Evolutionary conservation across 64 coral and sea anemone species (phyloP), one percentile per base, ranked within the genome.

Genomic region (Astreopora myriophthalma): DNA sequence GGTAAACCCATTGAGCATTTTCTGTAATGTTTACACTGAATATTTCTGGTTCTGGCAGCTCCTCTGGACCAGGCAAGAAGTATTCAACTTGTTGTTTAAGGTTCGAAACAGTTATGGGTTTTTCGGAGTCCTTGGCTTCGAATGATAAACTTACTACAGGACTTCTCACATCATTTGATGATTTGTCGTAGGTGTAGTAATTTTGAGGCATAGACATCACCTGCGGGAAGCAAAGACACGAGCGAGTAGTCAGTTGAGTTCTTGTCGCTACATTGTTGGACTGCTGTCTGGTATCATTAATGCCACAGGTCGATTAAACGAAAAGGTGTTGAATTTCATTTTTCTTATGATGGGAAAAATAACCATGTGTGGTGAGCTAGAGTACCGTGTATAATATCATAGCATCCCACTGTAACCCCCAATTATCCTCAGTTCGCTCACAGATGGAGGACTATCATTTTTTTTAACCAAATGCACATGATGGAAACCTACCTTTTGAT

Each of bases 71-170:
- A 22, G 51, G 58, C 60, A 94, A 75, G 51, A 86, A 90, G 63
- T 85, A 90, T 49, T 94, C 87, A 10, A 94, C 74, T 36, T 80
- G 79, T 25, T 79, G 89, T 13, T 85, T 22, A 23, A 94, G 79
- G 10, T 82, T 88, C 2, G 87, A 66, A 27, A 94, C 79, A 36
- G 71, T 74, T 37, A 94, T 77, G 0, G 61, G 28, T 60, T 90
- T 67, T 64, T 82, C 79, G 26, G 84, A 84, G 3, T 52, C 58
- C 79, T 83, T 83, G 33, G 85, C 58, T 29, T 88, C 82, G 48
- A 85, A 94, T 1, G 87, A 84, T 28, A 94, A 57, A 46, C 93
- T 94, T 4, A 94, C 61, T 27, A 94, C 80, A 34, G 93, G 93
- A 31, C 87, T 86, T 17, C 38, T 94, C 3, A 94, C 39, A 7